Base-by-base conservation (phyloP, 2,113 vertebrate genomes). In the Nyctereutes procyonoides region DNA sequence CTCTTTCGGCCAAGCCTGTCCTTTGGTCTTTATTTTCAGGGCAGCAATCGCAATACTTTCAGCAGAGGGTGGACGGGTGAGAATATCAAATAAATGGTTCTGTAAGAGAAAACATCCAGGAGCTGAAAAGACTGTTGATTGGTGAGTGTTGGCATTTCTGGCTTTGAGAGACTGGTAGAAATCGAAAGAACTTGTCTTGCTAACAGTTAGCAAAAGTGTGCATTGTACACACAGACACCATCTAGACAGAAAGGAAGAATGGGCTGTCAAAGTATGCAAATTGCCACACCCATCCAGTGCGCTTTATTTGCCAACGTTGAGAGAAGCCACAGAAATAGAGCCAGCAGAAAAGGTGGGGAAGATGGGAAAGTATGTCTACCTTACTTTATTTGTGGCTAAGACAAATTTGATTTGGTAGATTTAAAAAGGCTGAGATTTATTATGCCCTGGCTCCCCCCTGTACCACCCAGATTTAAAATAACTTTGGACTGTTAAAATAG, bases 11-110 rank as follows among this genome's bases (percentile, higher is more conserved):
- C 55, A 60, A 60, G 35, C 2, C 74, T 95, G 17, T 8, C 38
- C 16, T 83, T 76, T 69, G 19, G 62, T 60, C 53, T 30, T 86
- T 43, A 56, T 69, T 77, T 77, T 95, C 77, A 95, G 6, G 53
- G 63, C 12, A 74, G 48, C 2, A 19, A 22, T 53, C 63, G 53
- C 1, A 65, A 74, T n/a, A 69, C 63, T 76, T 80, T 85, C 30
- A 48, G 17, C 8, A 32, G 4, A 35, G 7, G 5, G 48, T 43
- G 53, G 38, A 30, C 62, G 67, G 58, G 19, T 28, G 15, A 16
- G 58, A 63, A 7, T 24, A 26, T 14, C n/a, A 56, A 28, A 1
- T 30, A n/a, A 74, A 30, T 62, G 24, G 53, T 35, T 86, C n/a
- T 67, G 19, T 30, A 38, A 87, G 4, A 51, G 22, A 65, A 93